Evolutionary conservation across 1,140 invertebrate genomes (phyloP).

Genomic region (Contarinia nasturtii): DNA sequence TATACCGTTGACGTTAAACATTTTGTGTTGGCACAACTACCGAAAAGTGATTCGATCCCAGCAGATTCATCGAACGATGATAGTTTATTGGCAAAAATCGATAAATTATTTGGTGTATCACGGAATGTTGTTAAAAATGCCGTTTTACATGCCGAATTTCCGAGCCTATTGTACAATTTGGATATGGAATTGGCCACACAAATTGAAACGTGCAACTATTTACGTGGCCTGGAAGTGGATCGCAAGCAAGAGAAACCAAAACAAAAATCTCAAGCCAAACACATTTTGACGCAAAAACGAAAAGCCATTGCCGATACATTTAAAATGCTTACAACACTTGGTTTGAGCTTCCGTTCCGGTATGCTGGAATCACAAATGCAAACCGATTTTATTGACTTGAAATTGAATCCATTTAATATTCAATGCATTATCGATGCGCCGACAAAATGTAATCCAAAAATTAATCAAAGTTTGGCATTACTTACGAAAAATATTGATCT

Average conservation of each 20-base stretch:
- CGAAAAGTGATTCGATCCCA: conserved; percentile 8
- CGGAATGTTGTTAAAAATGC: conserved; percentile 39
- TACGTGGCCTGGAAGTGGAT: conserved; percentile 43
- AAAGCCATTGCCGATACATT: conserved; percentile 69
- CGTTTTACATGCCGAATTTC: conserved; percentile 32
- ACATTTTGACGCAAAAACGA: conserved; percentile 65
- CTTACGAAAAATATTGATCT: conserved; percentile 18
- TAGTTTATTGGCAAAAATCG: conserved; percentile 12
- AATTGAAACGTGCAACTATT: conserved; percentile 37
- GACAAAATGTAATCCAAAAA: conserved; percentile 4
- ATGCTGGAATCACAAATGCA: conserved; percentile 27
- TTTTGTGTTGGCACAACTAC: conserved; percentile 13
- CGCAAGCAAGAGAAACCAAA: conserved; percentile 41
- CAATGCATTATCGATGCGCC: conserved; percentile 10
- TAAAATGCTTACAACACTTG: conserved; percentile 47
- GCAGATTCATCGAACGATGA: neutral
- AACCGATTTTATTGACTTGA: conserved; percentile 17
- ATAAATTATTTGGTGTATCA: conserved; percentile 32
- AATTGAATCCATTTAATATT: conserved; percentile 15
- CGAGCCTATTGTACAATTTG: conserved; percentile 32
- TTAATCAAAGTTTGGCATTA: conserved; percentile 11
- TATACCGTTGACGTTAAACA: conserved; percentile 10
- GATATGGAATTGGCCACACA: conserved; percentile 42
- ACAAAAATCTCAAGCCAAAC: conserved; percentile 61
- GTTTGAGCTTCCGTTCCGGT: conserved; percentile 64